Evolutionary conservation across 2,888 invertebrate species (phyloP), one percentile per base, ranked within the genome.

Genomic region (Alsophila aescularia): DNA sequence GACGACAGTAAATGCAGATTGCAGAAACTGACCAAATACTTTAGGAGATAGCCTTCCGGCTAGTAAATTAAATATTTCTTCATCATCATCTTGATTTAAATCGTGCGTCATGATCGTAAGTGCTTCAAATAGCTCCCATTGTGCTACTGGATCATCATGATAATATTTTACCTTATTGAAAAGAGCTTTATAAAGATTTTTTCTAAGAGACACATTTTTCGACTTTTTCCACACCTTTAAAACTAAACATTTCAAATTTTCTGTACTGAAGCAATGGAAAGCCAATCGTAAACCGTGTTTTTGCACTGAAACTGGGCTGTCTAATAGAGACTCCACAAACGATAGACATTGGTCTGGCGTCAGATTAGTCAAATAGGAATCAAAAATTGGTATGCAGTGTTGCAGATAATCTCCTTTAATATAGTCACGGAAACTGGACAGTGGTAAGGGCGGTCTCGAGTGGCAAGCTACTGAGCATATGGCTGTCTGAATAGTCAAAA

Each of bases 361-460:
- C 24, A 85, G 64, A 37, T 78, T 73, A n/a, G 70, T 67, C 21
- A 72, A 62, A 42, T 79, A 83, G n/a, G 68, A 67, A 52, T 73
- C 60, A 35, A 84, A 79, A 45, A 82, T 63, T 0, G 83, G 80
- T 10, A 79, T 47, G 58, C 80, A 78, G 40, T 51, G 72, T 13
- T 60, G 70, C 0, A 82, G 67, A 47, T 83, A 85, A 50, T 85
- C 84, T 13, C 81, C 83, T 58, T 69, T 75, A 8, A 83, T 55
- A 55, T 80, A 84, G 56, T 64, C 59, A 5, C 70, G 56, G 4
- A 77, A 31, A 13, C 49, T 58, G n/a, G 69, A 43, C 2, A 83
- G 55, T 0, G 82, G 77, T 2, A 84, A 60, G 8, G 79, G 78
- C 5, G 83, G 83, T 5, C 81, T 70, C 7, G 84, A 74, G 16